These are phyloP conservation scores for Diarsia rubi DNA, from an alignment of 2,888 invertebrate species.

Conservation along the genomic window DNA sequence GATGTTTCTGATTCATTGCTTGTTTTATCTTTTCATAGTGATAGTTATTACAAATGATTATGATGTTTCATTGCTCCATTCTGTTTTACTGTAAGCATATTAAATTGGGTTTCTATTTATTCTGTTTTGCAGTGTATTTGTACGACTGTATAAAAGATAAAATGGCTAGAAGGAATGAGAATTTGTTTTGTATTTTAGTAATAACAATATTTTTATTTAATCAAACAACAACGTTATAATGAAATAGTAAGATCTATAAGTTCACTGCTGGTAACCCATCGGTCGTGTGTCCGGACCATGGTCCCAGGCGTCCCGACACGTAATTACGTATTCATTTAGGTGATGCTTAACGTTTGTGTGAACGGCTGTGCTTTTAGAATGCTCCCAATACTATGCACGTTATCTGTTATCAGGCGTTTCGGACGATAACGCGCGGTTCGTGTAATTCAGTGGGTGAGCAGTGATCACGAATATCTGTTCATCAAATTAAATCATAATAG, in stretches of 20 bases:
- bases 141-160: neutral
- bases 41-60: conserved; percentile 14
- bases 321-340: neutral
- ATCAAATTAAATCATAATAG: neutral
- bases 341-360: no score
- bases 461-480: neutral
- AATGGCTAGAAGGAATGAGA: neutral
- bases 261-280: no score
- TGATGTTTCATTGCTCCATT: neutral
- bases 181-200: no score
- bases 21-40: conserved; percentile 11
- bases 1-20: conserved; percentile 28
- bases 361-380: neutral
- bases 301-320: no score
- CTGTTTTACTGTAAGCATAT: conserved; percentile 1
- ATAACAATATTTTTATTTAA: no score
- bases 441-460: neutral
- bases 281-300: no score
- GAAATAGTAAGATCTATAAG: no score
- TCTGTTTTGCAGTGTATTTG: neutral
- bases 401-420: neutral
- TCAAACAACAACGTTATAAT: no score
- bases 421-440: neutral
- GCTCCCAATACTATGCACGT: neutral
- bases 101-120: conserved; percentile 2